Base-by-base conservation (phyloP, 2,888 invertebrate genomes). In the Myopa testacea region DNA sequence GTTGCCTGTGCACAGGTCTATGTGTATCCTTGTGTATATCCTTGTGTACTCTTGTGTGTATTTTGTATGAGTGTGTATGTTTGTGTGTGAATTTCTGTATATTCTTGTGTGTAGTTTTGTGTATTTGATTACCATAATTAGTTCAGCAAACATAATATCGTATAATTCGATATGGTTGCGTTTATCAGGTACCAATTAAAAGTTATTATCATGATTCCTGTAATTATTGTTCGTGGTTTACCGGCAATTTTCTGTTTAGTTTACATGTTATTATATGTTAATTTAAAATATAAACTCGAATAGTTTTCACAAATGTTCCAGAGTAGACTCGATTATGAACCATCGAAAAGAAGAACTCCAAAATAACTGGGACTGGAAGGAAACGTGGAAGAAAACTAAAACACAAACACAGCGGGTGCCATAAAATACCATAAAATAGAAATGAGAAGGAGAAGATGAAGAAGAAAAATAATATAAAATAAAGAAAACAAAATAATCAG, bases 161-260 rank as follows among this genome's bases (percentile, higher is more conserved):
- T 40, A 80, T 78, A 80, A 80, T 79, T 79, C 76, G 68, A 75
- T 65, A 78, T 80, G 79, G 80, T 80, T 80, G 70, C 78, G 77
- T 79, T 80, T 80, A 81, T 81, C 76, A 79, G 76, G 79, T 60
- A 75, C 76, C 78, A 78, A 80, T 81, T 80, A 79, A 81, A 80
- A 78, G 79, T 80, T 78, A 79, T 79, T 80, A 76, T 73, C 65
- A 52, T 58, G 63, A 69, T 40, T 67, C 40, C n/a, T 67, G 7
- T 63, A n/a, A 63, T 63, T 63, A 8, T 26, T 16, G 10, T 26
- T 37, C 37, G 63, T 63, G 63, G 37, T 63, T 4, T 6, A 67
- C 40, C 14, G n/a, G n/a, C 14, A 67, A n/a, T n/a, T 67, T 34
- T 34, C 0, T 67, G 8, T n/a, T 67, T 16, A 40, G 12, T 55